These are phyloP conservation scores for Colinus virginianus DNA, from an alignment of 2,113 vertebrate species.

Conservation along the genomic window DNA sequence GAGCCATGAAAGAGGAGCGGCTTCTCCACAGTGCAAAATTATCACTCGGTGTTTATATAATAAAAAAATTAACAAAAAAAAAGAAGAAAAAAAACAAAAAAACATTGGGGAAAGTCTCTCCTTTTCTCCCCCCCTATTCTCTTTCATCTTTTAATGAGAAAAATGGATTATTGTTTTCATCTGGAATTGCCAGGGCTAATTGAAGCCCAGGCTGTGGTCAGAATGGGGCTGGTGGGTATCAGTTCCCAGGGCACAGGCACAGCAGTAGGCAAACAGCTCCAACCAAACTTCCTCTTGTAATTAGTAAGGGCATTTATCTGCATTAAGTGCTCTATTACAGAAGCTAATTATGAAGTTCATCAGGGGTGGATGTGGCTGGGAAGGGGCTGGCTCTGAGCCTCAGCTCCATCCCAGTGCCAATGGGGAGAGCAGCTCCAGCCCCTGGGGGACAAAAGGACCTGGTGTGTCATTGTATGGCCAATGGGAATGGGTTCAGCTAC, in stretches of 20 bases:
- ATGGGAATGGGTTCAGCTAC: conserved; percentile 28
- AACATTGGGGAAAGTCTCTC: neutral
- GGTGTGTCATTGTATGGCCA: conserved; percentile 25
- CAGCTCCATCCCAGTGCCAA: conserved; percentile 16
- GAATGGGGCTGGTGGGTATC: conserved; percentile 18
- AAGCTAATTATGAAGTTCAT: conserved; percentile 82
- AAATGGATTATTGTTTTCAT: conserved; percentile 78
- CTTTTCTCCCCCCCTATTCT: neutral
- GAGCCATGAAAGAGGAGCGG: conserved; percentile 49
- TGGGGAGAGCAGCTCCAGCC: conserved; percentile 71
- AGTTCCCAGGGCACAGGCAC: conserved; percentile 70
- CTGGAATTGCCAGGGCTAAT: conserved; percentile 74
- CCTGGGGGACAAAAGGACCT: conserved; percentile 71
- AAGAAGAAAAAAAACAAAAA: neutral
- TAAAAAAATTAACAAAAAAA: neutral
- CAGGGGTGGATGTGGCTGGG: conserved; percentile 66
- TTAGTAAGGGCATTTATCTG: conserved; percentile 72
- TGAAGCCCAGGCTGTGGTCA: conserved; percentile 65
- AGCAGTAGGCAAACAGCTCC: conserved; percentile 34
- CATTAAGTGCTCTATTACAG: conserved; percentile 80
- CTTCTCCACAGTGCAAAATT: conserved; percentile 56
- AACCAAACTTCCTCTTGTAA: conserved; percentile 77
- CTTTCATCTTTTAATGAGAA: conserved; percentile 83
- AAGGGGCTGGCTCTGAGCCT: conserved; percentile 55
- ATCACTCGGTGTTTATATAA: conserved; percentile 22